Evolutionary conservation across 1,140 invertebrate species (phyloP), one percentile per base, ranked within the genome.

Genomic region (Drosophila pruinosa): DNA sequence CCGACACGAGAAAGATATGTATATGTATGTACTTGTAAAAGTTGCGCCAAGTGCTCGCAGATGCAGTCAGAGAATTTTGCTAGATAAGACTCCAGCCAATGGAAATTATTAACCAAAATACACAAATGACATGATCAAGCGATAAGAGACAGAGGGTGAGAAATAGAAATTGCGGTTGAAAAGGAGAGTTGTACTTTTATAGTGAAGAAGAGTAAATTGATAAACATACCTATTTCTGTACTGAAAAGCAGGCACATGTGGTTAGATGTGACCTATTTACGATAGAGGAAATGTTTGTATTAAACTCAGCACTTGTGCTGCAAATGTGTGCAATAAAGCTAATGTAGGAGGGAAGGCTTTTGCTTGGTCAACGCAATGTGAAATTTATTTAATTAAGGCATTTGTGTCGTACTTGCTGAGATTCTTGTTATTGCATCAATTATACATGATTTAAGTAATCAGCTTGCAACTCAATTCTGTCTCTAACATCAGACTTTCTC

Each of bases 391-490:
- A 88, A 86, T 86, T 86, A 86, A 81, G 78, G 63, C 61, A 57
- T 56, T 50, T 28, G 38, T 52, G 22, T 41, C 71, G 69, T 59
- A 6, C 24, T 19, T 7, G 56, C 21, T 48, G 57, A 36, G 57
- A 31, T 19, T 45, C 15, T 67, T 86, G 76, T 73, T 72, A 59
- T 69, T 78, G 62, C 53, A 41, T 61, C 74, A 88, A 86, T 86
- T 88, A 86, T 88, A 81, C 74, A 88, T 88, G 82, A 81, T 86
- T 78, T 86, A 88, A 88, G 54, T 78, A 88, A 88, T 86, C 81
- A 65, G 81, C 62, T 78, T 52, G 61, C 24, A 39, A 39, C 52
- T 58, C 26, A 17, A 45, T 10, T 24, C n/a, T 17, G 8, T 56
- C 59, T 52, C 24, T 15, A 48, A 64, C 15, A 8, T 26, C 1